phyloP scores from a whole-genome alignment of 2,888 invertebrate species.

The Leptinotarsa rubiginosa region DNA sequence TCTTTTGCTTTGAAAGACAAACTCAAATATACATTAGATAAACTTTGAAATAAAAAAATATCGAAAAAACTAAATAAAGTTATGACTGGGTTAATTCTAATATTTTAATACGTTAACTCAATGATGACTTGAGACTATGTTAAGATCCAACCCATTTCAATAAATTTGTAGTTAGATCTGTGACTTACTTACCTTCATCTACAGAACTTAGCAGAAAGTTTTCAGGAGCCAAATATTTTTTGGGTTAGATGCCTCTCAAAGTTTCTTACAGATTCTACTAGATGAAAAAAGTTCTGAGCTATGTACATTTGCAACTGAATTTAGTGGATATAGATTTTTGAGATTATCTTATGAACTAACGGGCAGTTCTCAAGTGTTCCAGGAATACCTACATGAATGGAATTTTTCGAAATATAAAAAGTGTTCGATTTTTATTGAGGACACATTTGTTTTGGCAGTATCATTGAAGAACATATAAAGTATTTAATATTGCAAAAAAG shows the following conservation, averaged over 20 bases:
- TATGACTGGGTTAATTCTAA: conserved; percentile 38
- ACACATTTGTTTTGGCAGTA: conserved; percentile 50
- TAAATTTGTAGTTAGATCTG: conserved; percentile 38
- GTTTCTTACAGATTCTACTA: conserved; percentile 38
- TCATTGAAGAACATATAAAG: conserved; percentile 45
- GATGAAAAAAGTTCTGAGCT: conserved; percentile 32
- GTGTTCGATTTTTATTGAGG: conserved; percentile 52
- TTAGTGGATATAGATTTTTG: conserved; percentile 37
- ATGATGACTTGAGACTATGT: conserved; percentile 37
- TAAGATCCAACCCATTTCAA: conserved; percentile 32
- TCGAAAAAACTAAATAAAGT: conserved; percentile 32
- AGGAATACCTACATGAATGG: conserved; percentile 29
- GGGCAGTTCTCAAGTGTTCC: conserved; percentile 26
- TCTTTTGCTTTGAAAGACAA: background rate
- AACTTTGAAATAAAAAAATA: conserved; percentile 29
- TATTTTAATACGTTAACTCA: conserved; percentile 36
- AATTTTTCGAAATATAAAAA: conserved; percentile 41
- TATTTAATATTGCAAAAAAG: background rate
- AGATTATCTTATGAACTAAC: conserved; percentile 40
- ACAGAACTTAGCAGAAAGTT: conserved; percentile 40
- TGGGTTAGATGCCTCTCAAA: conserved; percentile 5
- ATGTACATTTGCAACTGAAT: conserved; percentile 39
- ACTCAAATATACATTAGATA: conserved; percentile 17
- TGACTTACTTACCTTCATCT: conserved; percentile 36
- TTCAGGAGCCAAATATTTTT: conserved; percentile 21